Evolutionary conservation across 2,113 vertebrate species (phyloP).

Genomic region (Eurystomus gularis): DNA sequence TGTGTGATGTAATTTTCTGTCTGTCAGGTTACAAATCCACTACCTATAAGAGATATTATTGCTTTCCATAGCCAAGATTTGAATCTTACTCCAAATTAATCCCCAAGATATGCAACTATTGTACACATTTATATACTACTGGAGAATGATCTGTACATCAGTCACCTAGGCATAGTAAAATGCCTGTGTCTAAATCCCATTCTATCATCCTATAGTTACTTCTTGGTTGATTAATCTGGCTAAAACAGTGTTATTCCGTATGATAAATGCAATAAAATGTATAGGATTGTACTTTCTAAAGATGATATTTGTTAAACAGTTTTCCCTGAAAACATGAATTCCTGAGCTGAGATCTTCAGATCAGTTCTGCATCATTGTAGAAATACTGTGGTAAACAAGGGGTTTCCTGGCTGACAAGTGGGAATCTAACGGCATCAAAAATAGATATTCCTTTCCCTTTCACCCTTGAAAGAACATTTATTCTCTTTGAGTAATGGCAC

Average conservation of each 20-base stretch:
- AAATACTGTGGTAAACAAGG: constrained; percentile 10
- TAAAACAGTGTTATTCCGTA: not conserved
- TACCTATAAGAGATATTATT: not conserved
- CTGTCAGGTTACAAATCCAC: not conserved
- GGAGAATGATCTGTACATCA: not conserved
- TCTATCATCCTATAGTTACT: not conserved
- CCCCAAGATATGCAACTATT: not conserved
- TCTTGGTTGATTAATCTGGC: not conserved
- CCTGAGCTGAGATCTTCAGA: not conserved
- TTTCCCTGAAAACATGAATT: not conserved
- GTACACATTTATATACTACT: not conserved
- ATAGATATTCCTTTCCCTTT: not conserved
- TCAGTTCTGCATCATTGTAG: not conserved
- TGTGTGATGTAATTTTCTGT: not conserved
- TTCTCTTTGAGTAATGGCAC: not conserved
- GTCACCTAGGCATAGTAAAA: not conserved
- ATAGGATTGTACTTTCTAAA: not conserved
- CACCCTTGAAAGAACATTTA: not conserved
- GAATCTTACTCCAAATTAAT: not conserved
- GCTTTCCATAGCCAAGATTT: not conserved
- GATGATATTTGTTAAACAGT: not conserved
- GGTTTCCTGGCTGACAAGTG: not conserved
- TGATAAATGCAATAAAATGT: not conserved
- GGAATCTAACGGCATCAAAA: constrained; percentile 14
- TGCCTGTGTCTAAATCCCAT: not conserved